These are phyloP conservation scores for Corapipo altera DNA, from an alignment of 2,113 vertebrate genomes.

Conservation along the genomic window DNA sequence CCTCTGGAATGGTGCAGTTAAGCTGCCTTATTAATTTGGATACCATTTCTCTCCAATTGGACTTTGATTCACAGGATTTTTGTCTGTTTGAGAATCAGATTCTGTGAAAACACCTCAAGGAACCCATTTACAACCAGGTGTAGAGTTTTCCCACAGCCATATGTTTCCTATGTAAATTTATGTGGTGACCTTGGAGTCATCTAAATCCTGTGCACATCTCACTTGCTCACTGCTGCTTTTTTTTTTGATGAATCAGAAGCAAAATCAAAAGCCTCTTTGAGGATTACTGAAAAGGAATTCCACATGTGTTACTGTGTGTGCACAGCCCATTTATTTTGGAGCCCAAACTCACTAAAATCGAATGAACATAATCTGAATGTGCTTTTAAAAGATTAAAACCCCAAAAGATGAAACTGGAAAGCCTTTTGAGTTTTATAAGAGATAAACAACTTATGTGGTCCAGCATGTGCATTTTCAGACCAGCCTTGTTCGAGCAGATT, in stretches of 20 bases:
- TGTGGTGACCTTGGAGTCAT: conserved; percentile 73
- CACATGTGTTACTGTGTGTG: conserved; percentile 80
- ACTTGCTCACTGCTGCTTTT: conserved; percentile 66
- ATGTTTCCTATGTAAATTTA: conserved; percentile 78
- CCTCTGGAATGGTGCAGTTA: not conserved
- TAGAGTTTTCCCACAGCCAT: conserved; percentile 64
- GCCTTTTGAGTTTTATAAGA: conserved; percentile 75
- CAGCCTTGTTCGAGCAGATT: conserved; percentile 14
- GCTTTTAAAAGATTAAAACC: conserved; percentile 85
- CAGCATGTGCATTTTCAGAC: conserved; percentile 54
- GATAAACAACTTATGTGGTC: conserved; percentile 72
- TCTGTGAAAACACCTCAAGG: conserved; percentile 53
- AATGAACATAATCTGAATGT: conserved; percentile 76
- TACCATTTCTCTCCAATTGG: not conserved
- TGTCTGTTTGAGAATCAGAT: conserved; percentile 27
- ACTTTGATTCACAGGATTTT: conserved; percentile 39
- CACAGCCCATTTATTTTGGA: conserved; percentile 73
- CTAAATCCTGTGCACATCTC: conserved; percentile 77
- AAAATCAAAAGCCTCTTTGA: conserved; percentile 83
- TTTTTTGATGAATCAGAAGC: conserved; percentile 70
- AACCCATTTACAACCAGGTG: conserved; percentile 32
- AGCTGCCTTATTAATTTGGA: not conserved
- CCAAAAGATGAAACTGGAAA: conserved; percentile 72
- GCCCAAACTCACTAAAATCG: conserved; percentile 69
- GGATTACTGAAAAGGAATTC: conserved; percentile 83